These are phyloP conservation scores for Vandiemenella viatica DNA, from an alignment of 2,888 invertebrate species.

Conservation along the genomic window DNA sequence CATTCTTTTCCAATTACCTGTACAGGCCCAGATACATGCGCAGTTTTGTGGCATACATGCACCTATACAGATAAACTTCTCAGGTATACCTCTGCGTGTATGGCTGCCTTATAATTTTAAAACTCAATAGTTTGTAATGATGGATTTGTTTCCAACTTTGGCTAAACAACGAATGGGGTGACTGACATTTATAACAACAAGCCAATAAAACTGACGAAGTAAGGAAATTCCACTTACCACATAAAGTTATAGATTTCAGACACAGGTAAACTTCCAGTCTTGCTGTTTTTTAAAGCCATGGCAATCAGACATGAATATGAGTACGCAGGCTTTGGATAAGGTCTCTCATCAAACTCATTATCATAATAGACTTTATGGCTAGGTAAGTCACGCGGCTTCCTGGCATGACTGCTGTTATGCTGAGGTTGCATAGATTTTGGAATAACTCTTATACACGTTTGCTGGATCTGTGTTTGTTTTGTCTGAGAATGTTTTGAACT, in stretches of 20 bases:
- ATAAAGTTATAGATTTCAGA: conserved; percentile 98
- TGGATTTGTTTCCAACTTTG: no score
- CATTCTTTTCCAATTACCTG: no score
- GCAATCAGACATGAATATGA: conserved; percentile 97
- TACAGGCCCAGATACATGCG: no score
- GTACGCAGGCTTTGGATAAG: conserved; percentile 90
- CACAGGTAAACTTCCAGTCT: conserved; percentile 85
- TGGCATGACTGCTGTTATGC: background rate
- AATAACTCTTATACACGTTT: no score
- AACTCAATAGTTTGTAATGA: no score
- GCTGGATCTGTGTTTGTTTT: no score
- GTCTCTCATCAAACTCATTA: conserved; percentile 34
- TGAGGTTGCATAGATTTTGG: background rate
- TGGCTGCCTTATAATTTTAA: no score
- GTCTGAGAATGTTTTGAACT: conserved; percentile 7
- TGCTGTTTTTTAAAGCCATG: conserved; percentile 92
- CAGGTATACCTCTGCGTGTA: no score
- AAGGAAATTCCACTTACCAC: conserved; percentile 55
- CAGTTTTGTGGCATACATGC: no score
- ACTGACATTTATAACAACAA: background rate
- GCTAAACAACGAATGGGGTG: background rate
- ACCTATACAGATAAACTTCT: no score
- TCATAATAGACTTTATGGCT: conserved; percentile 6
- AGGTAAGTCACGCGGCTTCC: background rate
- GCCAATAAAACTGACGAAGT: background rate